These are phyloP conservation scores for Drosophila prosaltans DNA, from an alignment of 1,140 invertebrate genomes.

Conservation along the genomic window DNA sequence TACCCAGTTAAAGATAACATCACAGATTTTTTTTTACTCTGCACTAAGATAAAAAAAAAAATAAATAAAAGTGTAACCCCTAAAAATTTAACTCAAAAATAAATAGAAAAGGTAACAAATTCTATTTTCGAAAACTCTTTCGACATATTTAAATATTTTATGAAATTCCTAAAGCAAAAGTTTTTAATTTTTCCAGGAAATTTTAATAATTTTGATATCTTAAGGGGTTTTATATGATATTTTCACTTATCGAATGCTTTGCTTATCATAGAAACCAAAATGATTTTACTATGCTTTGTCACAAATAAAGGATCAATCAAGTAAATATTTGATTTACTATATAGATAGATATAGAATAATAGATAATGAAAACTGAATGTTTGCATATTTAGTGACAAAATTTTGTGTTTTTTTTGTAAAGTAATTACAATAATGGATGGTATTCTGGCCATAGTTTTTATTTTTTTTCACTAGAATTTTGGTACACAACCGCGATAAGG, in stretches of 20 bases:
- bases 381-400: neutral
- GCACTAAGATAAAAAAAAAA: neutral
- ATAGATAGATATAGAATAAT: neutral
- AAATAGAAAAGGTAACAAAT: neutral
- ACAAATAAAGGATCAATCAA: slow-evolving; percentile 13
- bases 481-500: slow-evolving; percentile 53
- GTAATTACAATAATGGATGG: slow-evolving; percentile 73
- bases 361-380: neutral
- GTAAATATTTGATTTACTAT: neutral
- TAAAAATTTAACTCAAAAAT: neutral
- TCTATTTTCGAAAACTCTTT: too few species aligned
- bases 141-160: too few species aligned
- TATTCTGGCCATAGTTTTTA: slow-evolving; percentile 36
- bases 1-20: slow-evolving; percentile 29
- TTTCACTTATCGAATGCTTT: neutral
- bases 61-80: neutral
- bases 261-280: neutral
- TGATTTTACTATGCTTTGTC: neutral
- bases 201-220: neutral
- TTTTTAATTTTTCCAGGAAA: too few species aligned
- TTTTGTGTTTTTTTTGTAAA: slow-evolving; percentile 23
- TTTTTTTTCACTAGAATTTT: slow-evolving; percentile 31
- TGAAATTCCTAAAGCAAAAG: too few species aligned
- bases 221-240: neutral
- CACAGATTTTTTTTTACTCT: neutral